Evolutionary conservation across 2,797 vertebrate genomes (phyloP).

Genomic region (Echeneis naucrates): DNA sequence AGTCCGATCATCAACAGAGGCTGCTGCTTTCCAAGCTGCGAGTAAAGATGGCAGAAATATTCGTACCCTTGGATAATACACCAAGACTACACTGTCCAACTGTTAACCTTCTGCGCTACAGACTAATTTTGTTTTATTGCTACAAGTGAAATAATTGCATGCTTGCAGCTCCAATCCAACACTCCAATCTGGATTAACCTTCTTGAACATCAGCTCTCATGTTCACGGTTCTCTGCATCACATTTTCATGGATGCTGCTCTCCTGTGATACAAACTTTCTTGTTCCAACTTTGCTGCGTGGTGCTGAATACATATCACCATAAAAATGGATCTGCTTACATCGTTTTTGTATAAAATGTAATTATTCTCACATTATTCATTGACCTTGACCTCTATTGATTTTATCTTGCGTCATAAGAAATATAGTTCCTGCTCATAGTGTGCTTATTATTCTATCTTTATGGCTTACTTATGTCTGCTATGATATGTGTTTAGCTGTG

Average conservation of each 20-base stretch:
- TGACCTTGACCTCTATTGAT: no score
- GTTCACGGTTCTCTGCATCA: background rate
- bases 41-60: conserved; percentile 3
- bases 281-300: background rate
- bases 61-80: conserved; percentile 3
- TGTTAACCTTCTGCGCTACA: conserved; percentile 6
- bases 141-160: background rate
- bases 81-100: background rate
- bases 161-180: background rate
- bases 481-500: no score
- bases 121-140: background rate
- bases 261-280: no score
- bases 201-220: background rate
- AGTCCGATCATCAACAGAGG: conserved; percentile 36
- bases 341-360: no score
- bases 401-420: no score
- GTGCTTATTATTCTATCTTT: no score
- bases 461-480: no score
- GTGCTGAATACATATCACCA: background rate
- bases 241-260: background rate
- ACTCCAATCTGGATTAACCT: background rate
- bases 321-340: background rate
- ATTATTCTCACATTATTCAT: no score
- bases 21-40: conserved; percentile 41
- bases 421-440: no score